These are phyloP conservation scores for Drosophila tripunctata DNA, from an alignment of 2,888 invertebrate genomes.

Conservation along the genomic window DNA sequence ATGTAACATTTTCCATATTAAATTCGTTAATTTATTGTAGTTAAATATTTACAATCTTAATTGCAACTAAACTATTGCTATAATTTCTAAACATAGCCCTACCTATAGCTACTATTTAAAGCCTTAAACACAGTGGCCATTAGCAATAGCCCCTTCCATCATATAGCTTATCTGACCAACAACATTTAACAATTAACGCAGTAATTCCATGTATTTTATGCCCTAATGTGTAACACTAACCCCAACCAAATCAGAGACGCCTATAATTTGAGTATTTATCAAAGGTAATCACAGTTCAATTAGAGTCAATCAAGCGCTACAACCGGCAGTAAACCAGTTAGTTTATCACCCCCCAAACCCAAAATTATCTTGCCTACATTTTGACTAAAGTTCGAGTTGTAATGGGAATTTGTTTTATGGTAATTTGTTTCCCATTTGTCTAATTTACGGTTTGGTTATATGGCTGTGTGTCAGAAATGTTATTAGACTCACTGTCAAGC, in stretches of 20 bases:
- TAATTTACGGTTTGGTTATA: constrained; percentile 7
- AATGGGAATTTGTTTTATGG: constrained; percentile 6
- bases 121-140: too few relatives aligned
- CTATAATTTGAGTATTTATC: constrained; percentile 22
- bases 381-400: neutral
- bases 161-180: neutral
- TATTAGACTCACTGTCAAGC: neutral
- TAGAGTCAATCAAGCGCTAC: constrained; percentile 21
- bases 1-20: too few relatives aligned
- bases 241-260: neutral
- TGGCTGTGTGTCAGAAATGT: neutral
- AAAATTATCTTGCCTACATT: constrained; percentile 5
- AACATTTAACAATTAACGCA: neutral
- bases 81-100: too few relatives aligned
- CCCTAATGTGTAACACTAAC: constrained; percentile 6
- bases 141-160: too few relatives aligned
- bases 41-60: too few relatives aligned
- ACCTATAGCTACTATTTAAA: too few relatives aligned
- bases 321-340: constrained; percentile 17
- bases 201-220: constrained; percentile 5
- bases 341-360: constrained; percentile 3
- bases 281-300: constrained; percentile 29
- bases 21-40: too few relatives aligned
- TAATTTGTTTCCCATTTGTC: constrained; percentile 19
- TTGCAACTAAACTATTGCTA: too few relatives aligned